A percentile compares a stretch with the other conserved stretches of the same genome.
phyloP scores from a whole-genome alignment of 1,140 invertebrate genomes.

The Paraescarpia echinospica region DNA sequence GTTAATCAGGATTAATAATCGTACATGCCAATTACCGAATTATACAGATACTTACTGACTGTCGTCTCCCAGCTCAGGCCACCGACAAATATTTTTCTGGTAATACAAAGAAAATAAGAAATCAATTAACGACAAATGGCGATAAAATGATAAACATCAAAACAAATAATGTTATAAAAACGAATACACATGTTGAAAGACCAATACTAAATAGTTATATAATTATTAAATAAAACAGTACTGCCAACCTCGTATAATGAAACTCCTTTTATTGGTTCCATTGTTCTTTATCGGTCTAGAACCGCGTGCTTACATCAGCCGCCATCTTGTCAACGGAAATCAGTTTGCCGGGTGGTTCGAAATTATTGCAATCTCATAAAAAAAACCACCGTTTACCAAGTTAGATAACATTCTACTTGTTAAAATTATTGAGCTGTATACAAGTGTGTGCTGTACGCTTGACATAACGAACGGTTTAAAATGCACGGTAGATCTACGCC shows the following conservation, averaged over 20 bases:
- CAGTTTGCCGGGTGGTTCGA: background rate
- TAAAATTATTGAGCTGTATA: background rate
- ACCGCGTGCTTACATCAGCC: background rate
- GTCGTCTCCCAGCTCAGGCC: slow-evolving; percentile 94
- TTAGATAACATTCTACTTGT: background rate
- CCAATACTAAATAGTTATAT: background rate
- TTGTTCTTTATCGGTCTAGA: background rate
- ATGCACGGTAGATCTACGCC: background rate
- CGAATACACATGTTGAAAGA: background rate
- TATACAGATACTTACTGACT: slow-evolving; percentile 57
- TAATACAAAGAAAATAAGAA: slow-evolving; percentile 39
- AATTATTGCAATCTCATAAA: slow-evolving; percentile 6
- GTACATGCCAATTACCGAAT: background rate
- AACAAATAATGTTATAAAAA: background rate
- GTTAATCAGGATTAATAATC: background rate
- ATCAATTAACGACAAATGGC: background rate
- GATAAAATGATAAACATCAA: background rate
- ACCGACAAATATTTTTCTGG: slow-evolving; percentile 90
- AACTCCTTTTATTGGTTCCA: slow-evolving; percentile 11
- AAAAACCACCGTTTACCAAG: background rate
- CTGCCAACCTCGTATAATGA: background rate
- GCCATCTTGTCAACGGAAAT: slow-evolving; percentile 9
- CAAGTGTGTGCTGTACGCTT: background rate
- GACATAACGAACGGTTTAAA: background rate
- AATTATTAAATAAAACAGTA: background rate